phyloP scores from a whole-genome alignment of 2,888 invertebrate genomes.

The Phytoseiulus persimilis region DNA sequence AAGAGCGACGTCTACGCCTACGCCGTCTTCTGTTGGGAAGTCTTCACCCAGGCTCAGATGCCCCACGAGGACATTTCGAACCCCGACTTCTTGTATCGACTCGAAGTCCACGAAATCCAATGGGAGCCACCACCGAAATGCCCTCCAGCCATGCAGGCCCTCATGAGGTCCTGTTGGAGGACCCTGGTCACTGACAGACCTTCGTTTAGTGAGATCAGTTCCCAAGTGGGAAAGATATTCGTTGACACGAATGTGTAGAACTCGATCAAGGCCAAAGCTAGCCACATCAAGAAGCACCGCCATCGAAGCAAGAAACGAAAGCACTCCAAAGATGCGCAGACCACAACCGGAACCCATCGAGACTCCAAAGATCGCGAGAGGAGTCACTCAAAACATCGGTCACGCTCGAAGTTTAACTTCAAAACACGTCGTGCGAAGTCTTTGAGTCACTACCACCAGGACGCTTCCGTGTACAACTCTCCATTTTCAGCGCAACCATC shows the following conservation, averaged over 20 bases:
- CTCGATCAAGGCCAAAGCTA: constrained; percentile 36
- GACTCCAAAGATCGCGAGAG: constrained; percentile 6
- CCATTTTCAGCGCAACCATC: constrained; percentile 25
- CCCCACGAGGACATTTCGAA: constrained; percentile 69
- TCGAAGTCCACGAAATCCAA: constrained; percentile 44
- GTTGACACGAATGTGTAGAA: constrained; percentile 37
- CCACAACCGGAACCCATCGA: not conserved
- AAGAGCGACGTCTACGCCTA: constrained; percentile 89
- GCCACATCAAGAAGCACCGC: constrained; percentile 35
- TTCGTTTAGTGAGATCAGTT: constrained; percentile 50
- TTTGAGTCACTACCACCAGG: constrained; percentile 19
- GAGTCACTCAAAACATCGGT: constrained; percentile 9
- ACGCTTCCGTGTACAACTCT: constrained; percentile 35
- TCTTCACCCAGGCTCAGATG: constrained; percentile 68
- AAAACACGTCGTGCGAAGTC: constrained; percentile 20
- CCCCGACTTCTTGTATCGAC: constrained; percentile 57
- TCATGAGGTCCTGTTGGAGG: constrained; percentile 49
- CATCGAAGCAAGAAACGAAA: constrained; percentile 36
- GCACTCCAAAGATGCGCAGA: constrained; percentile 16
- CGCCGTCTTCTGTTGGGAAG: constrained; percentile 80
- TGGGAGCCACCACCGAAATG: constrained; percentile 47
- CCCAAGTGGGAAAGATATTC: constrained; percentile 46
- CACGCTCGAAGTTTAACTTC: constrained; percentile 33
- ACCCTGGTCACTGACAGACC: constrained; percentile 51
- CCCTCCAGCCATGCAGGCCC: constrained; percentile 48